These are phyloP conservation scores for Heterohyrax brucei DNA, from an alignment of 2,797 vertebrate species.

Conservation along the genomic window DNA sequence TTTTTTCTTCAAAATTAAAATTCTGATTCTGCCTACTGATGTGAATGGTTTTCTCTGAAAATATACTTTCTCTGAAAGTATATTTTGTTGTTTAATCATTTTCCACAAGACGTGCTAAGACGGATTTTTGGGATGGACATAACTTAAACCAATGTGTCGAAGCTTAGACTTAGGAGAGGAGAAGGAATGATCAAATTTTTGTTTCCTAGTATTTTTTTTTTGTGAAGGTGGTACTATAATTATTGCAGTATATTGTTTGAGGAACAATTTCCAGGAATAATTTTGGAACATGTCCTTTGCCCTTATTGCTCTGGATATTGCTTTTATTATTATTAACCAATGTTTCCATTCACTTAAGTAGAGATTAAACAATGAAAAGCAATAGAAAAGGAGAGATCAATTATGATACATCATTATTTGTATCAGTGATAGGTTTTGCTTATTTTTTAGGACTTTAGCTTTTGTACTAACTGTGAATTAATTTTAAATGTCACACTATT, in stretches of 20 bases:
- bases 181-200: neutral
- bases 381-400: neutral
- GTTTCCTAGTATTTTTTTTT: neutral
- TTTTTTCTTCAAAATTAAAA: slow-evolving; percentile 62
- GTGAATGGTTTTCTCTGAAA: slow-evolving; percentile 40
- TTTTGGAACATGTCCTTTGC: neutral
- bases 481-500: slow-evolving; percentile 9
- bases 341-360: neutral
- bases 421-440: neutral
- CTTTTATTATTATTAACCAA: neutral
- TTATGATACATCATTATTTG: neutral
- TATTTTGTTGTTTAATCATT: slow-evolving; percentile 39
- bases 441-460: slow-evolving; percentile 36
- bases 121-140: neutral
- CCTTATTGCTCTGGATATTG: neutral
- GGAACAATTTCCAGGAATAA: neutral
- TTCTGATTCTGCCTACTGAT: neutral
- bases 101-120: neutral
- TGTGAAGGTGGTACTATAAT: neutral
- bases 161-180: slow-evolving; percentile 32
- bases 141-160: neutral
- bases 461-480: slow-evolving; percentile 20
- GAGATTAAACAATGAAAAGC: slow-evolving; percentile 11
- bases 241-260: neutral
- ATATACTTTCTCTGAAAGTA: slow-evolving; percentile 33